These are phyloP conservation scores for Polyploca ridens DNA, from an alignment of 2,888 invertebrate genomes.

Conservation along the genomic window DNA sequence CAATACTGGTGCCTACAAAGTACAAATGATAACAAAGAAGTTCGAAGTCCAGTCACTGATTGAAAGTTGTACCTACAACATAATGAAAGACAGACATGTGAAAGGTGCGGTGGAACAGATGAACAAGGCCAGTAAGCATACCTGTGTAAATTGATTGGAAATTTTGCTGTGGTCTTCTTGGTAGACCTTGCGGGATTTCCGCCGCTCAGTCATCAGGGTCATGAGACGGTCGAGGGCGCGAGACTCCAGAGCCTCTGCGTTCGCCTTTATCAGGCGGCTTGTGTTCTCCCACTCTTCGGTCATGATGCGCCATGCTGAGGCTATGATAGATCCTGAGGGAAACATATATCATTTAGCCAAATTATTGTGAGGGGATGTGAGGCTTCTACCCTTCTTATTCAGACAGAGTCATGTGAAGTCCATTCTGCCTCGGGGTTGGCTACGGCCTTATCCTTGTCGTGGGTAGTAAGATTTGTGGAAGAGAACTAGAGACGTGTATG, in stretches of 20 bases:
- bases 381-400: neutral
- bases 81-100: neutral
- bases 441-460: too few relatives aligned
- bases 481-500: too few relatives aligned
- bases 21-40: neutral
- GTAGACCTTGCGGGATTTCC: conserved; percentile 93
- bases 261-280: conserved; percentile 91
- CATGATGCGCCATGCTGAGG: conserved; percentile 92
- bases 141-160: conserved; percentile 91
- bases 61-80: too few relatives aligned
- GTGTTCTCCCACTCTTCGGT: conserved; percentile 95
- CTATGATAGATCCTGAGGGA: conserved; percentile 85
- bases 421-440: too few relatives aligned
- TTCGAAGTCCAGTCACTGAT: neutral
- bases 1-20: neutral
- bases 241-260: conserved; percentile 93
- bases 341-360: neutral
- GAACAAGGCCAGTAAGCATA: conserved; percentile 33
- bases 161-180: conserved; percentile 95
- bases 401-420: too few relatives aligned
- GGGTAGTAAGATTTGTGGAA: too few relatives aligned
- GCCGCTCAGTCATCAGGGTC: conserved; percentile 93
- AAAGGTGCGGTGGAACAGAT: neutral
- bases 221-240: conserved; percentile 92
- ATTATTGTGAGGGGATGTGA: neutral